A percentile compares a stretch with the other conserved stretches of the same genome.
phyloP scores from a whole-genome alignment of 1,140 invertebrate species.

The Propsilocerus akamusi region DNA sequence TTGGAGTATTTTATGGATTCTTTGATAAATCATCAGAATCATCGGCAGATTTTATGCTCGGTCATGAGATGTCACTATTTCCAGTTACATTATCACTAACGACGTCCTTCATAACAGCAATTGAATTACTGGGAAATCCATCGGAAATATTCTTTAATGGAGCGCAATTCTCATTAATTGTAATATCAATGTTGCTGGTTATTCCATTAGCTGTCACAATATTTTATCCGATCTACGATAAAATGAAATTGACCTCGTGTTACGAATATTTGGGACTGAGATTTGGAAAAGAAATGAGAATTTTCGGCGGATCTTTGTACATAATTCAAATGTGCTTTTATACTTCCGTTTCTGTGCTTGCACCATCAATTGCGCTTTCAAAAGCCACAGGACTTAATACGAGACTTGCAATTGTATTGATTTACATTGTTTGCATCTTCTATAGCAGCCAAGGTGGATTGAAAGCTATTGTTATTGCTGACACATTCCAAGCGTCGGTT shows the following conservation, averaged over 20 bases:
- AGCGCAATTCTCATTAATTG: constrained; percentile 36
- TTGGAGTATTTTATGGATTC: constrained; percentile 57
- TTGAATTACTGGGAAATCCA: constrained; percentile 59
- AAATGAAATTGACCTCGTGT: constrained; percentile 65
- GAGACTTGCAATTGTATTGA: constrained; percentile 62
- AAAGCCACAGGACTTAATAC: constrained; percentile 69
- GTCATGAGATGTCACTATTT: constrained; percentile 44
- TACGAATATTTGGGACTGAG: constrained; percentile 70
- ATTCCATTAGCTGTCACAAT: constrained; percentile 63
- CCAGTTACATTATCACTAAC: constrained; percentile 55
- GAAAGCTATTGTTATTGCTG: constrained; percentile 88
- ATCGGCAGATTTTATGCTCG: constrained; percentile 43
- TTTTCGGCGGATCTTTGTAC: constrained; percentile 56
- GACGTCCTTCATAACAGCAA: constrained; percentile 79
- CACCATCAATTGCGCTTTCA: constrained; percentile 77
- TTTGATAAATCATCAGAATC: constrained; percentile 40
- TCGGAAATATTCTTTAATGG: constrained; percentile 70
- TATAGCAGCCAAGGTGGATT: constrained; percentile 87
- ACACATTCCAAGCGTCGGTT: constrained; percentile 49
- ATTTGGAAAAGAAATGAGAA: constrained; percentile 48
- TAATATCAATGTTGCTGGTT: constrained; percentile 33
- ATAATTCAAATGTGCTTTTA: constrained; percentile 80
- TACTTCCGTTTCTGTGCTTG: constrained; percentile 83
- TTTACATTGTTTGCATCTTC: constrained; percentile 81
- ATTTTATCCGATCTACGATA: constrained; percentile 80